phyloP scores from a whole-genome alignment of 2,888 invertebrate species.

The Lydus trimaculatus region DNA sequence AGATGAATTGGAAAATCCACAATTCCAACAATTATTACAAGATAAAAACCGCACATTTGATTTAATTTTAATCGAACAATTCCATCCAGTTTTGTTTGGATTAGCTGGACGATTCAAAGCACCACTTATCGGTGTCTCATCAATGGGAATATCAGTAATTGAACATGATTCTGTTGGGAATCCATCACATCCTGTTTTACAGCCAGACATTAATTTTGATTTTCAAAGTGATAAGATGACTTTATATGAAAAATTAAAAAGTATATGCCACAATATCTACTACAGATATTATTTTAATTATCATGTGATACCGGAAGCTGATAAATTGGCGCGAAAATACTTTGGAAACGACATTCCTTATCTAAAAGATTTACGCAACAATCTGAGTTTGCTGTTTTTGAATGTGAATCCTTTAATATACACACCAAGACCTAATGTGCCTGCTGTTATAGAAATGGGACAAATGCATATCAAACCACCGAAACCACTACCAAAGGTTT shows the following conservation, averaged over 20 bases:
- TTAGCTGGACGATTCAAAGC: conserved; percentile 27
- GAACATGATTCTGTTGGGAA: conserved; percentile 25
- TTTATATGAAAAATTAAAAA: conserved; percentile 26
- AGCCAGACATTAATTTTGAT: conserved; percentile 22
- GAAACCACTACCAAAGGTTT: conserved; percentile 42
- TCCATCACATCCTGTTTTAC: conserved; percentile 22
- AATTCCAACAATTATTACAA: neutral
- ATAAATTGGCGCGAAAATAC: conserved; percentile 48
- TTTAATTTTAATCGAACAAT: conserved; percentile 26
- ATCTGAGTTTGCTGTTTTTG: conserved; percentile 50
- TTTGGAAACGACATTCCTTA: conserved; percentile 53
- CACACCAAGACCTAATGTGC: conserved; percentile 49
- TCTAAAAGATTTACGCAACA: conserved; percentile 49
- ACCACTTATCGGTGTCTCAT: conserved; percentile 28
- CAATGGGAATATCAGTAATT: conserved; percentile 12
- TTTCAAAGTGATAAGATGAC: conserved; percentile 9
- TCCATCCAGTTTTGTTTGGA: conserved; percentile 27
- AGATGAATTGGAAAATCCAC: neutral
- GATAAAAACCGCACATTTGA: conserved; percentile 23
- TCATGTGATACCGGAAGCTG: conserved; percentile 38
- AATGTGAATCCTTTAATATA: conserved; percentile 52
- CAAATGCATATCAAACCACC: conserved; percentile 47
- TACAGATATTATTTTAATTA: conserved; percentile 31
- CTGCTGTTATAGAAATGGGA: conserved; percentile 49
- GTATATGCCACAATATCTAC: conserved; percentile 28